phyloP scores from a whole-genome alignment of 2,888 invertebrate genomes.

The Athalia rosae region DNA sequence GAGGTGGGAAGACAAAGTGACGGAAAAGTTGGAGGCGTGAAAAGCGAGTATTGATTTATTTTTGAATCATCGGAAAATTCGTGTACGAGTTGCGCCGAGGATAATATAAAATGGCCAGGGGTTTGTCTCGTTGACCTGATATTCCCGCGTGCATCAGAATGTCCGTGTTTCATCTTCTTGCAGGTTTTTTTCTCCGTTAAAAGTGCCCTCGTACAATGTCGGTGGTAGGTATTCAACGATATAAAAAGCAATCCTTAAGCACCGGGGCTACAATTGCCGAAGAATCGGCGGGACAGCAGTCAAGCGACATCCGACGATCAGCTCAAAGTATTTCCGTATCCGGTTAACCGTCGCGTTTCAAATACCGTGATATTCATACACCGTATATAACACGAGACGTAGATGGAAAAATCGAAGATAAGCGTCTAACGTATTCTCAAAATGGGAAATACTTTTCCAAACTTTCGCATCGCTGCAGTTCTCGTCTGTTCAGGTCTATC shows the following conservation, averaged over 20 bases:
- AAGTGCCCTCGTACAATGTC: slow-evolving; percentile 15
- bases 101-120: slow-evolving; percentile 28
- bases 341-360: slow-evolving; percentile 44
- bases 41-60: neutral
- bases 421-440: slow-evolving; percentile 16
- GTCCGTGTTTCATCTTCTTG: slow-evolving; percentile 6
- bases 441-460: slow-evolving; percentile 18
- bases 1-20: neutral
- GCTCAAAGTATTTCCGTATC: slow-evolving; percentile 62
- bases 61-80: neutral
- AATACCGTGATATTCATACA: slow-evolving; percentile 53
- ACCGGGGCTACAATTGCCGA: slow-evolving; percentile 38
- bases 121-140: slow-evolving; percentile 36
- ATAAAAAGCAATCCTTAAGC: slow-evolving; percentile 29
- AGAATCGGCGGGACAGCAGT: slow-evolving; percentile 49
- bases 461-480: neutral
- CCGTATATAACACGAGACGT: slow-evolving; percentile 49
- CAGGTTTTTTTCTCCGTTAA: slow-evolving; percentile 2
- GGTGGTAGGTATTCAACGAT: slow-evolving; percentile 29
- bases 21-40: neutral
- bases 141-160: slow-evolving; percentile 8
- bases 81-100: neutral
- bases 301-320: slow-evolving; percentile 61
- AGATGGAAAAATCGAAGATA: slow-evolving; percentile 47
- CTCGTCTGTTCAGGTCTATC: too few species aligned